Percentiles rank a stretch among this genome's conserved stretches.
These are phyloP conservation scores for Orthochromis malagaraziensis DNA, from an alignment of 2,113 vertebrate species.

Conservation along the genomic window DNA sequence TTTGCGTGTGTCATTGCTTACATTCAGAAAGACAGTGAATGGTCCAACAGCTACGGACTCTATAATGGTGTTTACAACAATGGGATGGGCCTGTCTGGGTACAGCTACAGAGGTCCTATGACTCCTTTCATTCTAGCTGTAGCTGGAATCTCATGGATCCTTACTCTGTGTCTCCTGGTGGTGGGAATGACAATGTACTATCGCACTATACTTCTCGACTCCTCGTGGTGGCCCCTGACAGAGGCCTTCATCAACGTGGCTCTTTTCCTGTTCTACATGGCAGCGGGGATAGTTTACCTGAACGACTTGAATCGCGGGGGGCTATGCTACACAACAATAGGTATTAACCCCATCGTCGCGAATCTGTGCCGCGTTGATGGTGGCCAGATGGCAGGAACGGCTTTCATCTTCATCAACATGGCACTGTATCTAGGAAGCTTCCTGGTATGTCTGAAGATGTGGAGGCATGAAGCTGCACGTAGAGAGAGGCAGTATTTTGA, in stretches of 20 bases:
- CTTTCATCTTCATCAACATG: slow-evolving; percentile 73
- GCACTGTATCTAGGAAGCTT: slow-evolving; percentile 65
- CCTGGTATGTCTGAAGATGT: slow-evolving; percentile 66
- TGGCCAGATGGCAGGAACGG: slow-evolving; percentile 74
- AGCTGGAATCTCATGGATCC: slow-evolving; percentile 62
- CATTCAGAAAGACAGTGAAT: slow-evolving; percentile 75
- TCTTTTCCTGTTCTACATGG: slow-evolving; percentile 75
- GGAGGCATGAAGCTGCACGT: slow-evolving; percentile 57
- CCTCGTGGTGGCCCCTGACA: slow-evolving; percentile 77
- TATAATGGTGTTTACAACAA: slow-evolving; percentile 45
- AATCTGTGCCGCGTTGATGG: slow-evolving; percentile 68
- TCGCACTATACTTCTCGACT: slow-evolving; percentile 69
- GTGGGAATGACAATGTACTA: slow-evolving; percentile 76
- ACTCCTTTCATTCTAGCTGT: slow-evolving; percentile 73
- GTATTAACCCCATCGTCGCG: slow-evolving; percentile 60
- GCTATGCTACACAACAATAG: slow-evolving; percentile 68
- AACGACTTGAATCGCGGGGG: slow-evolving; percentile 75
- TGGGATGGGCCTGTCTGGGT: slow-evolving; percentile 38
- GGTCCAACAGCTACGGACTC: slow-evolving; percentile 63
- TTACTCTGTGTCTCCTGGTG: slow-evolving; percentile 63
- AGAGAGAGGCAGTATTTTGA: not conserved
- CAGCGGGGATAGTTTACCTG: slow-evolving; percentile 70
- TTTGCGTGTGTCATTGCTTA: slow-evolving; percentile 72
- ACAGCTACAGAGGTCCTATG: slow-evolving; percentile 72
- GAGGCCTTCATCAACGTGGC: slow-evolving; percentile 70